Evolutionary conservation across 2,888 invertebrate genomes (phyloP).

Genomic region (Alsophila aescularia): DNA sequence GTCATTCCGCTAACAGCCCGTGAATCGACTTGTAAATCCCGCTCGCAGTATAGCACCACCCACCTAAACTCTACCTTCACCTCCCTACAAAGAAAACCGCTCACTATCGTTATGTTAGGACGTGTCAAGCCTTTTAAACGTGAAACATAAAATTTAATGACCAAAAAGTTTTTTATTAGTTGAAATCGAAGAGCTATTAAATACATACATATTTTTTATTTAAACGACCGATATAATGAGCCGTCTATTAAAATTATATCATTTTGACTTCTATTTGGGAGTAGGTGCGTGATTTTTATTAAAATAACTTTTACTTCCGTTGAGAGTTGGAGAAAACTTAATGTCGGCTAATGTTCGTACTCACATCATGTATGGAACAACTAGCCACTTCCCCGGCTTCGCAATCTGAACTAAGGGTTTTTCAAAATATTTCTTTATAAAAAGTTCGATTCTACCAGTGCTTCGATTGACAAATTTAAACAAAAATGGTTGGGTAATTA

Average conservation of each 20-base stretch:
- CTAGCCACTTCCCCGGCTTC: too few relatives aligned
- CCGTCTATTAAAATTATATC: constrained; percentile 18
- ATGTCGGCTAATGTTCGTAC: too few relatives aligned
- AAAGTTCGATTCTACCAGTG: too few relatives aligned
- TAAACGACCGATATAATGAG: constrained; percentile 28
- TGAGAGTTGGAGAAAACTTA: not conserved
- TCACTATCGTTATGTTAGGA: constrained; percentile 49
- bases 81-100: constrained; percentile 59
- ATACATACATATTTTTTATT: constrained; percentile 29
- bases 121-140: constrained; percentile 60
- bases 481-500: too few relatives aligned
- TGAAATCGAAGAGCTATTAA: constrained; percentile 37
- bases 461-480: too few relatives aligned
- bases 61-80: constrained; percentile 34
- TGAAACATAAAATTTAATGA: constrained; percentile 52
- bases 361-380: too few relatives aligned
- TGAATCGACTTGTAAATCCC: constrained; percentile 8
- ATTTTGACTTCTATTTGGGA: constrained; percentile 1
- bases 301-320: constrained; percentile 11
- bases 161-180: constrained; percentile 47
- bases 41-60: constrained; percentile 34
- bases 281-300: constrained; percentile 1
- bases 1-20: too few relatives aligned
- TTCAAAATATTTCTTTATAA: too few relatives aligned
- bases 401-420: too few relatives aligned